These are phyloP conservation scores for Hirudo medicinalis DNA, from an alignment of 1,140 invertebrate genomes.

Conservation along the genomic window DNA sequence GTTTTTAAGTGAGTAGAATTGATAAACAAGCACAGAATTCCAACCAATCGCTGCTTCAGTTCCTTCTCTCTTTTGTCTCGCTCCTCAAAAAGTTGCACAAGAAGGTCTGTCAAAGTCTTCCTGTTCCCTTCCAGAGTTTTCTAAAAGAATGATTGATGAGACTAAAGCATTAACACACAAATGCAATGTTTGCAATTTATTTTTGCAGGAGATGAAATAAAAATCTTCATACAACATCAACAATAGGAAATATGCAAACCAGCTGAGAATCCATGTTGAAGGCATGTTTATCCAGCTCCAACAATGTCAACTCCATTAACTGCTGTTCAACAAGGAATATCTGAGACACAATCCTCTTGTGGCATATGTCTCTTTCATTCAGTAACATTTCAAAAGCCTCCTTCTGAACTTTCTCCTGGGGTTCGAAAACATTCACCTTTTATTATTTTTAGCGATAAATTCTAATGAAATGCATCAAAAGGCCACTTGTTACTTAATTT, in stretches of 20 bases:
- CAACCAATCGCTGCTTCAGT: constrained; percentile 53
- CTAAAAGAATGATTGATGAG: constrained; percentile 34
- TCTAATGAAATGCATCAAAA: no score
- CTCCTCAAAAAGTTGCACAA: constrained; percentile 60
- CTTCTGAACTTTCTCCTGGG: constrained; percentile 52
- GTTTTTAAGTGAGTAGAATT: neutral
- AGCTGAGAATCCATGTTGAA: constrained; percentile 53
- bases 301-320: constrained; percentile 55
- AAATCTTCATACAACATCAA: neutral
- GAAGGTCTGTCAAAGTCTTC: constrained; percentile 53
- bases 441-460: no score
- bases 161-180: neutral
- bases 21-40: constrained; percentile 6
- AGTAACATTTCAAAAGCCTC: constrained; percentile 57
- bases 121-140: constrained; percentile 59
- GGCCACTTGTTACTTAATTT: no score
- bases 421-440: neutral
- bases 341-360: constrained; percentile 55
- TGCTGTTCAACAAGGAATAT: constrained; percentile 62
- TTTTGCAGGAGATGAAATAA: neutral
- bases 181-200: neutral
- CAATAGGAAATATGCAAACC: constrained; percentile 18
- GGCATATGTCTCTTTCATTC: constrained; percentile 58
- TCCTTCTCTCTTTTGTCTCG: constrained; percentile 55
- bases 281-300: constrained; percentile 60